Evolutionary conservation across 2,797 vertebrate species (phyloP).

Genomic region (Enoplosus armatus): DNA sequence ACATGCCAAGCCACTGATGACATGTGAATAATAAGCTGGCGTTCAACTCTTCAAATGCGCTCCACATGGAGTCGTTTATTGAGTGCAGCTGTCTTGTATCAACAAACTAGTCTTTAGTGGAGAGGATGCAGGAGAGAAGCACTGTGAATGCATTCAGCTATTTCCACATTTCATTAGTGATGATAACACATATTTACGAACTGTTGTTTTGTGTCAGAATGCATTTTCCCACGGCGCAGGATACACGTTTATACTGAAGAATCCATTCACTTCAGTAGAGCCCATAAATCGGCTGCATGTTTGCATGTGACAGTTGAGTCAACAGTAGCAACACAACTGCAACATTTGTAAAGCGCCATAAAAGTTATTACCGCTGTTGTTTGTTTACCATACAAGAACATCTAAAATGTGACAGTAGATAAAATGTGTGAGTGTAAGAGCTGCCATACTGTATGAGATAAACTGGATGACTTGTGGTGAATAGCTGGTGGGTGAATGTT

Average conservation of each 20-base stretch:
- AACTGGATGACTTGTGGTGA: slow-evolving; percentile 8
- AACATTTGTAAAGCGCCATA: slow-evolving; percentile 11
- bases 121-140: slow-evolving; percentile 51
- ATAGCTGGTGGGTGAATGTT: slow-evolving; percentile 31
- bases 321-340: slow-evolving; percentile 21
- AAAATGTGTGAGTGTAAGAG: slow-evolving; percentile 4
- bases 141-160: slow-evolving; percentile 53
- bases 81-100: slow-evolving; percentile 78
- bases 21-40: slow-evolving; percentile 79
- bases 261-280: slow-evolving; percentile 21
- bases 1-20: slow-evolving; percentile 81
- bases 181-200: slow-evolving; percentile 44
- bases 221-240: slow-evolving; percentile 28
- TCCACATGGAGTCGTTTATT: slow-evolving; percentile 78
- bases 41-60: slow-evolving; percentile 60
- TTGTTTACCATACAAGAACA: slow-evolving; percentile 31
- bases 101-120: slow-evolving; percentile 72
- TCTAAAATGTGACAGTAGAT: slow-evolving; percentile 2
- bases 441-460: slow-evolving; percentile 12
- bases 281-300: slow-evolving; percentile 4
- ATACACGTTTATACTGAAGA: slow-evolving; percentile 17
- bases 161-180: slow-evolving; percentile 64
- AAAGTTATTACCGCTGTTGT: slow-evolving; percentile 16
- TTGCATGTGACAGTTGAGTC: slow-evolving; percentile 34
- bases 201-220: slow-evolving; percentile 32